Evolutionary conservation across 2,888 invertebrate genomes (phyloP).

Genomic region (Callosobruchus maculatus): DNA sequence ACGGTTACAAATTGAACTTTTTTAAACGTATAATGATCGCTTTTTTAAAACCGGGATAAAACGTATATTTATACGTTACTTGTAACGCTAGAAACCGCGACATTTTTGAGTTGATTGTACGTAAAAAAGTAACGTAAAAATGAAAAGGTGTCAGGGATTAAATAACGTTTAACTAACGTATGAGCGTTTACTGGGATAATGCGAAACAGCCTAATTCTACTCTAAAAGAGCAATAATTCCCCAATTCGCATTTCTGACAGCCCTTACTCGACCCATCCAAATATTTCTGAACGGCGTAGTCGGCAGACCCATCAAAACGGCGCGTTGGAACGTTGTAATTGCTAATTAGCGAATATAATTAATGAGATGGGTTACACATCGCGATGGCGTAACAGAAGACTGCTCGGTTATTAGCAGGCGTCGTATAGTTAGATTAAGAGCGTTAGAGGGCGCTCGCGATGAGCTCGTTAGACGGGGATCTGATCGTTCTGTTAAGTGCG

Average conservation of each 20-base stretch:
- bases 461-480: conserved; percentile 22
- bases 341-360: conserved; percentile 40
- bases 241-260: neutral
- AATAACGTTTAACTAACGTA: too few relatives aligned
- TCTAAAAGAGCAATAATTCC: too few relatives aligned
- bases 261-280: neutral
- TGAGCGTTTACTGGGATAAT: too few relatives aligned
- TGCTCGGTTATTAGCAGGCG: conserved; percentile 28
- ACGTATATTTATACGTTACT: too few relatives aligned
- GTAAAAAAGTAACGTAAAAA: too few relatives aligned
- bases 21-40: too few relatives aligned
- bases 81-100: too few relatives aligned
- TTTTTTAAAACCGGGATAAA: too few relatives aligned
- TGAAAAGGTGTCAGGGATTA: too few relatives aligned
- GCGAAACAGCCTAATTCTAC: too few relatives aligned
- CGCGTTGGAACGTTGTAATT: conserved; percentile 29
- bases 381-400: conserved; percentile 15
- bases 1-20: too few relatives aligned
- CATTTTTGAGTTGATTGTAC: too few relatives aligned
- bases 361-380: conserved; percentile 26
- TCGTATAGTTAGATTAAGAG: conserved; percentile 28
- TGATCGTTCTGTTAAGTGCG: neutral
- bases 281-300: neutral
- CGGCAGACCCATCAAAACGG: neutral
- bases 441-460: conserved; percentile 22